A percentile compares a stretch with the other conserved stretches of the same genome.
These are phyloP conservation scores for Eulemur albifrons DNA, from an alignment of 2,797 vertebrate genomes.

Conservation along the genomic window DNA sequence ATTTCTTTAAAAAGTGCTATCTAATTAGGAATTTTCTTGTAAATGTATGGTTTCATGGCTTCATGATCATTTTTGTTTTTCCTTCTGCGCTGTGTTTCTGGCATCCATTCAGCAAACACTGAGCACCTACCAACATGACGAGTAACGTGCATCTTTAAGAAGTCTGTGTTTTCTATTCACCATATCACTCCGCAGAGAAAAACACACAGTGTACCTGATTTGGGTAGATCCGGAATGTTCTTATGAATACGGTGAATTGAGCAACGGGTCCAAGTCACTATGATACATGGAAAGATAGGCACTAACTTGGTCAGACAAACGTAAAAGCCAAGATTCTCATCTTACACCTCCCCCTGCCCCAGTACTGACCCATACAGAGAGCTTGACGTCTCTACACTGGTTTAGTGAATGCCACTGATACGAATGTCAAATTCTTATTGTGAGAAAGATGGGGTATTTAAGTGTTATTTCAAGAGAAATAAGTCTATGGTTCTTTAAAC, in stretches of 20 bases:
- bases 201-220: neutral
- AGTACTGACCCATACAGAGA: neutral
- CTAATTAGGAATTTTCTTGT: neutral
- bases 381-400: fast-evolving
- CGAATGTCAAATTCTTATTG: neutral
- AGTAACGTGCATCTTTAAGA: fast-evolving
- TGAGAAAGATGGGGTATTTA: neutral
- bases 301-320: neutral
- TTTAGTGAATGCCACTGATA: too few species aligned
- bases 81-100: neutral
- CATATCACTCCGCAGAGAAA: neutral
- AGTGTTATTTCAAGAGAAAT: neutral
- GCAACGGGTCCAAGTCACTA: neutral
- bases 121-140: neutral
- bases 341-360: too few species aligned
- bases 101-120: neutral
- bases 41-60: too few species aligned
- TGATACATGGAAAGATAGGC: neutral
- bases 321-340: neutral
- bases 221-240: neutral
- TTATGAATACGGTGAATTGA: neutral
- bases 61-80: neutral
- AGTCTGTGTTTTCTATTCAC: neutral
- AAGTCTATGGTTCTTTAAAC: neutral
- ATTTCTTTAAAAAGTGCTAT: neutral